These are phyloP conservation scores for Salvelinus sp. DNA, from an alignment of 2,113 vertebrate species.

Conservation along the genomic window DNA sequence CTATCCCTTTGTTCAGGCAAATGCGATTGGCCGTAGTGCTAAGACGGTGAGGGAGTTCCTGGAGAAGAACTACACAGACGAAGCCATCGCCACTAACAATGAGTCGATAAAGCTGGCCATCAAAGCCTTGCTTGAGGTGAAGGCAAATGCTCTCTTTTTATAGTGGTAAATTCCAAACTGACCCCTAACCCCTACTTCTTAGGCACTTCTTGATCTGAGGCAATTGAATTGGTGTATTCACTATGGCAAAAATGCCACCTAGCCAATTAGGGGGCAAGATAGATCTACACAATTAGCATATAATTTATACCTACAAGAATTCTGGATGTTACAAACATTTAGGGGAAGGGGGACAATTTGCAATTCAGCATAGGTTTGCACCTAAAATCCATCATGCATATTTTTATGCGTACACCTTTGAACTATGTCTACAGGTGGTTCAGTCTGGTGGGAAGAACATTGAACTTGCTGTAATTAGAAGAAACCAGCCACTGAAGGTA, in stretches of 20 bases:
- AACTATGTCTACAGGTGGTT: slow-evolving; percentile 63
- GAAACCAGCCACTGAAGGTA: slow-evolving; percentile 80
- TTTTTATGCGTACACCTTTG: neutral
- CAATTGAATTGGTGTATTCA: too few species aligned
- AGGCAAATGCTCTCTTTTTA: slow-evolving; percentile 7
- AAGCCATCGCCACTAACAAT: slow-evolving; percentile 76
- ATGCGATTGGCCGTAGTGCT: slow-evolving; percentile 79
- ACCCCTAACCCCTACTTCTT: slow-evolving; percentile 2
- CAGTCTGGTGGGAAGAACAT: slow-evolving; percentile 83
- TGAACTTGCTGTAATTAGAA: slow-evolving; percentile 78
- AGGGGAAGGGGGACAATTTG: too few species aligned
- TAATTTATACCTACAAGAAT: too few species aligned
- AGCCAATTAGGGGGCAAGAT: too few species aligned
- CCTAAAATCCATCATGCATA: too few species aligned
- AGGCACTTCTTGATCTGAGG: too few species aligned
- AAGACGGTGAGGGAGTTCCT: slow-evolving; percentile 83
- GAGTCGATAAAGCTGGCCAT: slow-evolving; percentile 79
- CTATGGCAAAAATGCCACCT: too few species aligned
- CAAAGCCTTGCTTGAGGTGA: slow-evolving; percentile 84
- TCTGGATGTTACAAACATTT: too few species aligned
- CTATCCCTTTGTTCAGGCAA: slow-evolving; percentile 64
- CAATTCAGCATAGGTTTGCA: too few species aligned
- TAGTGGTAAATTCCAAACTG: neutral
- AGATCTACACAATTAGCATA: too few species aligned
- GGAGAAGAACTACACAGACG: slow-evolving; percentile 82